Base-by-base conservation (phyloP, 35 echinoderm and acorn worm genomes). In the Apostichopus japonicus region DNA sequence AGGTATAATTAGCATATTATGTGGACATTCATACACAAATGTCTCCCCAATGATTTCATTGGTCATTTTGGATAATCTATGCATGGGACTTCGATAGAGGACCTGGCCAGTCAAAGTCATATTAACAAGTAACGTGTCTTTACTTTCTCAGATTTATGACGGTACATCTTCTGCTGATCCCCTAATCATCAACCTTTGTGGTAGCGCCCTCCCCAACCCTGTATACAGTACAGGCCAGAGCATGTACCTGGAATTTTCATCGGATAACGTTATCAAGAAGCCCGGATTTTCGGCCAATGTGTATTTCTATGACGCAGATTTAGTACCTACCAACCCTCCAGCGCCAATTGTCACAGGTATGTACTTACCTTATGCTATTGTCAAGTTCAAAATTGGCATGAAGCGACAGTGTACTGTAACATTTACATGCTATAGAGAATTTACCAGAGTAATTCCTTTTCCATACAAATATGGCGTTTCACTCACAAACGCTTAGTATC, bases 281-380 rank as follows among this genome's bases (percentile, higher is more conserved):
- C 23, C 4, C 53, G 81, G 81, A n/a, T 84, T 84, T n/a, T 55
- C 54, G 5, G 54, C 81, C 17, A 84, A 84, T 84, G 81, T 84
- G 5, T 84, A 84, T 54, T 84, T 59, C 81, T 84, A 84, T 58
- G 81, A 84, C 23, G 81, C 81, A 5, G 81, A 56, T 23, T 23
- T 54, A 8, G 17, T 84, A 8, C 81, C 81, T 4, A 84, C 81
- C n/a, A 84, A 23, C 6, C 53, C 81, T 2, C 81, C 81, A 55
- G 22, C 10, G 6, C 71, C 71, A 1, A 19, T 75, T 6, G 71
- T 23, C 17, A 75, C 71, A 75, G 71, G 71, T 75, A 75, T 19
- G 0, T 11, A 15, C 19, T 67, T 19, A 67, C 63, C 11, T 67
- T 44, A 44, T 44, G 33, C 33, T 44, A 44, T 44, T 44, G 33